Evolutionary conservation across 92 coral and sea anemone genomes (phyloP), one percentile per base, ranked within the genome.

Genomic region (Chrysogorgia sp.): DNA sequence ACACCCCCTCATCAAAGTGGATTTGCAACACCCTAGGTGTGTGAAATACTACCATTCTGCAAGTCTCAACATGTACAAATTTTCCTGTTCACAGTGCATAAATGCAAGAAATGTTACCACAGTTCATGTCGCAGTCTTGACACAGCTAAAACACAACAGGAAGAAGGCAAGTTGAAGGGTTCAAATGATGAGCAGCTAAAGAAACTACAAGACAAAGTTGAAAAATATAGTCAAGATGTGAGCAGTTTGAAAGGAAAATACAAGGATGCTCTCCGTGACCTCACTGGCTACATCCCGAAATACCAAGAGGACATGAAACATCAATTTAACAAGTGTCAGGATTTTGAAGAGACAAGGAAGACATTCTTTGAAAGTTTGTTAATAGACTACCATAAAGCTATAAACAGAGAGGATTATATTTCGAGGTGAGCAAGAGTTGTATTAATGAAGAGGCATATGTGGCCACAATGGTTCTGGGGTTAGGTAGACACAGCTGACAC

Each of bases 301-400:
- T 93, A 93, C 55, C 60, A 79, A 67, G 96, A 93, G 19, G 97
- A 93, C 64, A 93, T 93, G 97, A 75, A 88, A 68, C 82, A 81
- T 32, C 83, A 78, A 55, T 93, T 93, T 65, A 85, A 82, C 66
- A 90, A 82, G 74, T 84, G 92, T 40, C 97, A 93, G 76, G 87
- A 82, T 43, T 80, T 85, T 33, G 97, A 93, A 83, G 88, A 88
- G 32, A 75, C 75, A 15, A 79, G 97, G 62, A 87, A 89, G 43
- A 76, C 56, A 7, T 93, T 93, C 71, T 86, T 93, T 55, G 92
- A 90, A 52, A 67, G 72, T 24, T 84, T 89, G 10, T 82, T 90
- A 58, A 76, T 77, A 10, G 70, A 40, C 48, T 85, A 72, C 71
- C 88, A 91, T 53, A 84, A 86, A 49, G 88, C 64, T 25, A 65